Conservation (phyloP, 2,113 vertebrate genomes). For the Myxocyprinus asiaticus region DNA sequence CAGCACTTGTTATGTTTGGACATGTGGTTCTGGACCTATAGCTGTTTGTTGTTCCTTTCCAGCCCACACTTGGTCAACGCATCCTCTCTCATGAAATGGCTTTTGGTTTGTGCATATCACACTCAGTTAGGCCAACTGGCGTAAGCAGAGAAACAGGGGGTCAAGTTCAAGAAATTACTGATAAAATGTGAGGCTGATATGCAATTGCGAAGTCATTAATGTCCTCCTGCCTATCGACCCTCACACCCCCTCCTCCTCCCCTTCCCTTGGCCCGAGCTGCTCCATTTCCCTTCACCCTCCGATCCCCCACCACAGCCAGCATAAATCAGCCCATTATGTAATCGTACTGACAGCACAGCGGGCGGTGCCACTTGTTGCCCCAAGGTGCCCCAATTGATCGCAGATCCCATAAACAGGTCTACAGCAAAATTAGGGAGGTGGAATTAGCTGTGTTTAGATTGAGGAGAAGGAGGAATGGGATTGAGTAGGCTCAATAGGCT, state of each 20-base stretch:
- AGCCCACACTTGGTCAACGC: constrained; percentile 18
- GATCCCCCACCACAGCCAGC: not conserved
- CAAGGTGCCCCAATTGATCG: not conserved
- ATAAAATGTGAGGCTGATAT: not conserved
- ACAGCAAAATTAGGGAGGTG: not conserved
- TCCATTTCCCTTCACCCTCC: not conserved
- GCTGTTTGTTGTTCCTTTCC: constrained; percentile 32
- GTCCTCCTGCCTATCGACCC: not conserved
- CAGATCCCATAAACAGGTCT: constrained; percentile 20
- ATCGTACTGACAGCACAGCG: not conserved
- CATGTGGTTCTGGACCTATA: not conserved
- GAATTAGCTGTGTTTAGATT: not conserved
- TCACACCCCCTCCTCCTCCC: too few species aligned
- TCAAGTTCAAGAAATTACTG: not conserved
- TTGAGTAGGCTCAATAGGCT: too few species aligned
- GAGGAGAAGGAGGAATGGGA: too few species aligned
- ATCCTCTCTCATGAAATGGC: not conserved
- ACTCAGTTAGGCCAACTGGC: not conserved
- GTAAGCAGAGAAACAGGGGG: not conserved
- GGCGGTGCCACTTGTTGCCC: not conserved
- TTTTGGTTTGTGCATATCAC: constrained; percentile 11
- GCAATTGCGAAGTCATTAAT: not conserved
- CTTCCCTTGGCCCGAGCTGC: too few species aligned
- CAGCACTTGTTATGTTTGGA: not conserved
- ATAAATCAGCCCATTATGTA: constrained; percentile 40